Conservation (phyloP, 2,888 invertebrate genomes). For the Cataglyphis rosenhaueri region DNA sequence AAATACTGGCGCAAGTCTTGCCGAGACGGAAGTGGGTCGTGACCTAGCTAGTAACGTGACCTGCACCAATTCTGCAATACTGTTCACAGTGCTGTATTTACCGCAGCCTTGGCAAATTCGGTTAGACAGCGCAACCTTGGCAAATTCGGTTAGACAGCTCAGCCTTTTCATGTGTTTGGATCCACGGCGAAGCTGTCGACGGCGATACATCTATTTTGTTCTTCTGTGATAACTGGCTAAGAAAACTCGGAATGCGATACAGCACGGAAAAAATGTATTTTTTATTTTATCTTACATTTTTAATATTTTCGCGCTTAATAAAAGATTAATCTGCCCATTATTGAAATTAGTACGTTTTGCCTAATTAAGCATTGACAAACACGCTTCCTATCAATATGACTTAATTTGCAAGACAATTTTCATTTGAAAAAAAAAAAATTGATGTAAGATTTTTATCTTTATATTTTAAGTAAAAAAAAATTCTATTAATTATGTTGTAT, state of each 20-base stretch:
- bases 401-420: background rate
- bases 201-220: background rate
- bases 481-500: background rate
- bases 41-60: conserved; percentile 73
- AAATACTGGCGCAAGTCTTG: conserved; percentile 44
- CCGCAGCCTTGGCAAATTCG: conserved; percentile 55
- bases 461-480: background rate
- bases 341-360: background rate
- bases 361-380: background rate
- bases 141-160: too few relatives aligned
- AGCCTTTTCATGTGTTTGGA: conserved; percentile 1
- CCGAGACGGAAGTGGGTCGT: conserved; percentile 72
- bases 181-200: background rate
- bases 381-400: background rate
- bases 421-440: background rate
- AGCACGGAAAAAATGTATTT: background rate
- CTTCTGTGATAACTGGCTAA: background rate
- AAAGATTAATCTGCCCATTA: background rate
- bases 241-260: conserved; percentile 8
- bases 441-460: background rate
- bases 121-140: conserved; percentile 23
- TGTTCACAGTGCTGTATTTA: conserved; percentile 42
- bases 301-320: background rate
- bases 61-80: conserved; percentile 70
- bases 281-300: background rate